Evolutionary conservation across 1,140 invertebrate genomes (phyloP).

Genomic region (Trachelipus rathkii): DNA sequence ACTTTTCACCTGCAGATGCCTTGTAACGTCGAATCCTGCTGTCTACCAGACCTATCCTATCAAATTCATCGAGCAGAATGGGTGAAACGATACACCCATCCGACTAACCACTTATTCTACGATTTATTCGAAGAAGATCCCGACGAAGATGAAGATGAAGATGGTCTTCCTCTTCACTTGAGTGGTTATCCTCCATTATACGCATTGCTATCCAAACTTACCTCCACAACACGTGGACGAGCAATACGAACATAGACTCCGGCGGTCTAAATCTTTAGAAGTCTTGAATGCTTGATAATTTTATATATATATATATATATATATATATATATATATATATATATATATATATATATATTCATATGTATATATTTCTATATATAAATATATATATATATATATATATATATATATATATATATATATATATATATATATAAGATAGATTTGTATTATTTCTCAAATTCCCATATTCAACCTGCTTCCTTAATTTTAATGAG

Average conservation of each 20-base stretch:
- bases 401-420: constrained; percentile 15
- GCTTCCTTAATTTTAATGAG: too few species aligned
- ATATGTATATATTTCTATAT: background rate
- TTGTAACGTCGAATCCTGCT: background rate
- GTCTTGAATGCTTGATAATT: background rate
- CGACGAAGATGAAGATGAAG: background rate
- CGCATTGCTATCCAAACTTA: background rate
- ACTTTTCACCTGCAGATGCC: background rate
- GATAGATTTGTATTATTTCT: too few species aligned
- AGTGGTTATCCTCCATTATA: background rate
- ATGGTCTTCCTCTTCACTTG: background rate
- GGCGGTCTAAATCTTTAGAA: background rate
- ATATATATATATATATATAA: background rate
- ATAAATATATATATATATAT: constrained; percentile 11
- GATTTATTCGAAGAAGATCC: background rate
- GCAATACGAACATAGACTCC: background rate
- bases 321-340: constrained; percentile 8
- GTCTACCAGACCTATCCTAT: background rate
- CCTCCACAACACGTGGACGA: background rate
- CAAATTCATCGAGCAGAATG: constrained; percentile 1
- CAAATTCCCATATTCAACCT: too few species aligned
- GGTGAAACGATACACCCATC: background rate
- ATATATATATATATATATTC: background rate
- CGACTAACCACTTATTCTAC: background rate
- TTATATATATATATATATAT: constrained; percentile 13